Conservation (phyloP, 2,113 vertebrate species). For the Platysteira castanea region DNA sequence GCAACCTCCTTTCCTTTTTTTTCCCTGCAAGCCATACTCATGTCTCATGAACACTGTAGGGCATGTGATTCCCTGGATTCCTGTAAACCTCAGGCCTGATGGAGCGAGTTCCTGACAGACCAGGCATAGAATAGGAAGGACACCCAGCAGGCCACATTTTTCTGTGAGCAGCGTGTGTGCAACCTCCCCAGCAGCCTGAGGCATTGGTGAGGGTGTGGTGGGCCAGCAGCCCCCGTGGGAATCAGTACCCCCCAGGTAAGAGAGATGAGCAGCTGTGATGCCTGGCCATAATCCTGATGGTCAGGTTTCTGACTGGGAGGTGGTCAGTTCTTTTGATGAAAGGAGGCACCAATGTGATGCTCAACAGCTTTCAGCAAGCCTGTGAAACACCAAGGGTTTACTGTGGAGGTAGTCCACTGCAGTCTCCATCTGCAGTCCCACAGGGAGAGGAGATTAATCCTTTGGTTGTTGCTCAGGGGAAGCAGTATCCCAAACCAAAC, state of each 20-base stretch:
- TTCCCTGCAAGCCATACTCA: not conserved
- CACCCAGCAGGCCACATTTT: not conserved
- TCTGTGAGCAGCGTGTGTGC: not conserved
- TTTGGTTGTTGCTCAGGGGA: not conserved
- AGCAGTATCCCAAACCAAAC: not conserved
- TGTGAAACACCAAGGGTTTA: not conserved
- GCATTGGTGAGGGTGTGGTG: not conserved
- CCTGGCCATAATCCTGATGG: not conserved
- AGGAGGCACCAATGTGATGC: not conserved
- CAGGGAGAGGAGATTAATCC: not conserved
- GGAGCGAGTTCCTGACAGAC: not conserved
- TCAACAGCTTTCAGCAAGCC: not conserved
- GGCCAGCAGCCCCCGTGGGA: not conserved
- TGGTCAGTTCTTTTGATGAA: not conserved
- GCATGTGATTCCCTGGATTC: not conserved
- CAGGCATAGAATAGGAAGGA: not conserved
- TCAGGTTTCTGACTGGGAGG: not conserved
- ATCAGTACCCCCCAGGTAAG: not conserved
- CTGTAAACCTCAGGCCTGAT: not conserved
- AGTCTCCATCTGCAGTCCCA: not conserved
- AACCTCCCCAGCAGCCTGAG: not conserved
- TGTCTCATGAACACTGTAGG: fast-evolving
- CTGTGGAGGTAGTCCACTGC: not conserved
- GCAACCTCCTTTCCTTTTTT: not conserved
- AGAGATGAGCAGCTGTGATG: not conserved